These are phyloP conservation scores for Falco naumanni DNA, from an alignment of 2,797 vertebrate genomes.

Conservation along the genomic window DNA sequence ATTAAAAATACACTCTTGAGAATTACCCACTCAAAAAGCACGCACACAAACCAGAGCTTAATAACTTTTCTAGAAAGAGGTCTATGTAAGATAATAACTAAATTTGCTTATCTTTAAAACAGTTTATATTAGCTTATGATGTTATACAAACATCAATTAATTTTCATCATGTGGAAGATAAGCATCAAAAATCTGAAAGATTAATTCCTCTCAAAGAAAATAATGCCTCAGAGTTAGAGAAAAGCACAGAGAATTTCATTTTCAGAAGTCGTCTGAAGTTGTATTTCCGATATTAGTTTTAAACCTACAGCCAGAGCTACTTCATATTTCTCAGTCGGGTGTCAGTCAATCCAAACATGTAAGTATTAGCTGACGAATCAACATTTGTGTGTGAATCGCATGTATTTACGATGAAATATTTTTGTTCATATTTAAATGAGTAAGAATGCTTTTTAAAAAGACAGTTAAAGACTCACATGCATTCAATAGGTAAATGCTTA, in stretches of 20 bases:
- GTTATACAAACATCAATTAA: neutral
- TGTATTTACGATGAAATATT: neutral
- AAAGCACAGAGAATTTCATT: neutral
- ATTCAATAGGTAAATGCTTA: neutral
- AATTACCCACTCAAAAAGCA: neutral
- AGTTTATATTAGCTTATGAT: neutral
- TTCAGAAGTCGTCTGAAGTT: neutral
- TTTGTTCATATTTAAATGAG: neutral
- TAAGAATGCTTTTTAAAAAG: neutral
- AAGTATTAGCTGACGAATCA: constrained; percentile 4
- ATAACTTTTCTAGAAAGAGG: neutral
- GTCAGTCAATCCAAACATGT: neutral
- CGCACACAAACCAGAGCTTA: neutral
- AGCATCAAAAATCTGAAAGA: neutral
- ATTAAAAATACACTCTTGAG: neutral
- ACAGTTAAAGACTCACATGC: neutral
- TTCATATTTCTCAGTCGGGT: neutral
- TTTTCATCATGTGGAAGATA: neutral
- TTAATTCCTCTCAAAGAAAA: neutral
- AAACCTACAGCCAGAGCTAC: neutral
- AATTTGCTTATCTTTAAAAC: neutral
- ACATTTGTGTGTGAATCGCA: neutral
- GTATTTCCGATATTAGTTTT: neutral
- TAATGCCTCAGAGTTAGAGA: neutral
- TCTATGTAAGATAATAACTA: neutral